Evolutionary conservation across 2,888 invertebrate genomes (phyloP), one percentile per base, ranked within the genome.

Genomic region (Stenodera caucasica): DNA sequence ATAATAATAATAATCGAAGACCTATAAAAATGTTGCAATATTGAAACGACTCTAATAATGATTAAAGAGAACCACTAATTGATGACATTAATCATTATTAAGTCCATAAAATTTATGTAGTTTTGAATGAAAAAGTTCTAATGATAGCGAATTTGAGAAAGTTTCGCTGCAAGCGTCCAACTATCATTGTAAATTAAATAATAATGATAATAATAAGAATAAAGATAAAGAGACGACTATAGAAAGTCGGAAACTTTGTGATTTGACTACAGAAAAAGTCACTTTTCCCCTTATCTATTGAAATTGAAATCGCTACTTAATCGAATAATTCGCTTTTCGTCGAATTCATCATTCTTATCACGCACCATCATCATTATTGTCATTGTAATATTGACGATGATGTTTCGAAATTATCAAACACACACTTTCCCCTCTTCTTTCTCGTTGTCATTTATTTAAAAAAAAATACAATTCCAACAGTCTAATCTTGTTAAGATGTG

Each of bases 71-170:
- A 26, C 26, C 26, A 5, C n/a, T n/a, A 26, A 26, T 26, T 26
- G 3, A 5, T 26, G 5, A 26, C 26, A 26, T 4, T 26, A 4
- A 26, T 26, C 26, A n/a, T n/a, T n/a, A n/a, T n/a, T n/a, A n/a
- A n/a, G n/a, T n/a, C n/a, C n/a, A n/a, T n/a, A n/a, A n/a, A n/a
- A n/a, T n/a, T n/a, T n/a, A n/a, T n/a, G n/a, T n/a, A n/a, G n/a
- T n/a, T n/a, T n/a, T n/a, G 18, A 32, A 61, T 68, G 70, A 69
- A 72, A 72, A 72, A 71, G 70, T 72, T 70, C 69, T 70, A 70
- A 71, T 65, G 70, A 71, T 68, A 71, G 68, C 68, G 65, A 70
- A 73, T 72, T 73, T 71, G 70, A 65, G 65, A 72, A 73, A 72
- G 67, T 71, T 72, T 70, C 58, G 4, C 23, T 63, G 63, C 58